These are phyloP conservation scores for Oriolus oriolus DNA, from an alignment of 2,113 vertebrate genomes.

Conservation along the genomic window DNA sequence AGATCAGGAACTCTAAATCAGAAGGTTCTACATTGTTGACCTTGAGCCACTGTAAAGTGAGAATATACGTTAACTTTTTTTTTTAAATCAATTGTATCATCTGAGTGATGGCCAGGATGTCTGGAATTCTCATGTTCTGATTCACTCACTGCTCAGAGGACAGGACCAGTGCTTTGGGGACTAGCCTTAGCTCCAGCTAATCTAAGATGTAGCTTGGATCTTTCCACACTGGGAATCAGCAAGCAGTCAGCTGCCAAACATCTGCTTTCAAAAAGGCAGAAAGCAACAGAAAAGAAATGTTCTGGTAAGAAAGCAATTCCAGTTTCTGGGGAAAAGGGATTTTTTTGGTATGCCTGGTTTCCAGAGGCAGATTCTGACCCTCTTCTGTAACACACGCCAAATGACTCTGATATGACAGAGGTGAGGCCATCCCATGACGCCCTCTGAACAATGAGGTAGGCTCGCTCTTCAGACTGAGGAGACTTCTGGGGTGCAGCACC, in stretches of 20 bases:
- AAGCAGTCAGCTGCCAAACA: neutral
- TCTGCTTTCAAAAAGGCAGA: neutral
- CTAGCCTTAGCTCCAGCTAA: neutral
- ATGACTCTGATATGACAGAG: fast-evolving
- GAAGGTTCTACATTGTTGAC: neutral
- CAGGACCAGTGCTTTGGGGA: neutral
- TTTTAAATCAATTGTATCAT: neutral
- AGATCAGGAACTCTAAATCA: neutral
- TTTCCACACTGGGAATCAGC: neutral
- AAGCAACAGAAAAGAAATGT: neutral
- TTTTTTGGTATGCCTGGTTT: neutral
- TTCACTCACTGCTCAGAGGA: neutral
- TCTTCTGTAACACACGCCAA: neutral
- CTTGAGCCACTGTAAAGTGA: neutral
- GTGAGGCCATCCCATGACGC: neutral
- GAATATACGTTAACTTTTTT: neutral
- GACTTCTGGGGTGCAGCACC: neutral
- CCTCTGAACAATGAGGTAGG: neutral
- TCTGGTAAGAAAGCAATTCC: neutral
- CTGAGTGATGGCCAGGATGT: neutral
- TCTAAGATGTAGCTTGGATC: neutral
- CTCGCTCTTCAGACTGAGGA: neutral
- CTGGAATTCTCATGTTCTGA: neutral
- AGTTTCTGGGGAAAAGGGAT: neutral
- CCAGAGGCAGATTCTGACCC: neutral